phyloP scores from a whole-genome alignment of 1,140 invertebrate species.

The Sycophaga agraensis region DNA sequence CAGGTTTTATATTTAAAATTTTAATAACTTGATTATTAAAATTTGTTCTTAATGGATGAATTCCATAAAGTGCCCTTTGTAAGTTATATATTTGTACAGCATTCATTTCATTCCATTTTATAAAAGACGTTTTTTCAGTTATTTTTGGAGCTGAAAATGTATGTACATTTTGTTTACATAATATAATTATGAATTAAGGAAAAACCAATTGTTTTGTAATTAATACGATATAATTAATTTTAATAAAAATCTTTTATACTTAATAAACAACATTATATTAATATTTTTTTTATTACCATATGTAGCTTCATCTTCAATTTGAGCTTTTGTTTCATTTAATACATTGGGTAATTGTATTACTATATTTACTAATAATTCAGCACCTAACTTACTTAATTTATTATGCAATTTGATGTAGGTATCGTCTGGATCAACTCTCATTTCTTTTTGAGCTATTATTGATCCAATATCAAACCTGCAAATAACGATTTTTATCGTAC shows the following conservation, averaged over 20 bases:
- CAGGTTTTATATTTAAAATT: conserved; percentile 60
- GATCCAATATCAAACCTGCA: conserved; percentile 83
- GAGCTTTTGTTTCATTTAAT: conserved; percentile 62
- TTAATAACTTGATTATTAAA: conserved; percentile 64
- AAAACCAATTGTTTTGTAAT: background rate
- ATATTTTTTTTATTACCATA: conserved; percentile 62
- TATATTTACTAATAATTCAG: conserved; percentile 67
- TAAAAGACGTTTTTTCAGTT: conserved; percentile 58
- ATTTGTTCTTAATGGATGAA: conserved; percentile 65
- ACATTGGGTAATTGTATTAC: conserved; percentile 63
- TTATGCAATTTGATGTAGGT: conserved; percentile 68
- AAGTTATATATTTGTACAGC: conserved; percentile 67
- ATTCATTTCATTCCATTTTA: conserved; percentile 66
- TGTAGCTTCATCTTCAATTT: conserved; percentile 64
- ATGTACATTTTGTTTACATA: too few relatives aligned
- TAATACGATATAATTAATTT: background rate
- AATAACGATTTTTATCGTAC: background rate
- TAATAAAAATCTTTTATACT: background rate
- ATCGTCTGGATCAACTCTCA: conserved; percentile 64
- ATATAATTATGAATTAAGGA: conserved; percentile 13
- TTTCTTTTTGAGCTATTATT: conserved; percentile 68
- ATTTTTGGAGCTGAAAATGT: conserved; percentile 69
- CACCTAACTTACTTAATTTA: conserved; percentile 69
- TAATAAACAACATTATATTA: background rate
- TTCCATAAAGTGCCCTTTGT: conserved; percentile 65